Percentiles rank a stretch among this genome's conserved stretches.
Conservation (phyloP, 2,113 vertebrate genomes). For the Spheniscus mendiculus region DNA sequence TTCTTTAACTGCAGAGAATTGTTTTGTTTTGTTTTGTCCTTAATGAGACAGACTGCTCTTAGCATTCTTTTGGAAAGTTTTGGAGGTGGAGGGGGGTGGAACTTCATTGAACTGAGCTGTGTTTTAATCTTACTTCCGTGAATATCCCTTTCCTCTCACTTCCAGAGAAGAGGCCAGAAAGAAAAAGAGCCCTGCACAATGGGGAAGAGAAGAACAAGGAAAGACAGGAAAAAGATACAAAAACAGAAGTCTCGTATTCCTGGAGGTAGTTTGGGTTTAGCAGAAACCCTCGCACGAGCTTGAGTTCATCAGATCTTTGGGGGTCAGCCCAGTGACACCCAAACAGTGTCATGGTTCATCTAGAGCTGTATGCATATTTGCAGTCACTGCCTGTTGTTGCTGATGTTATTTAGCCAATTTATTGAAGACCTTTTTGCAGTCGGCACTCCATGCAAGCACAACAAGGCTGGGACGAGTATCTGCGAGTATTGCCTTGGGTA, state of each 20-base stretch:
- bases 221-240: neutral
- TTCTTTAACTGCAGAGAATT: neutral
- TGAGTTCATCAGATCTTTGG: neutral
- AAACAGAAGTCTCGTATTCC: neutral
- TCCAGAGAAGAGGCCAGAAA: neutral
- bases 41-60: neutral
- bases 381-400: neutral
- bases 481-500: neutral
- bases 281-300: neutral
- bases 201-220: neutral
- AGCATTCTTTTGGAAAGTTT: neutral
- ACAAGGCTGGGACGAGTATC: neutral
- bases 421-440: neutral
- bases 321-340: neutral
- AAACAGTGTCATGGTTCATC: neutral
- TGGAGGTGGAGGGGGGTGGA: neutral
- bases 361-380: neutral
- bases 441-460: neutral
- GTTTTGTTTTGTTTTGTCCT: neutral
- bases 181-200: neutral
- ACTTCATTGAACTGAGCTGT: neutral
- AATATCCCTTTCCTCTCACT: neutral
- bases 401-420: neutral
- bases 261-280: neutral
- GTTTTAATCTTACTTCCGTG: neutral